Conservation (phyloP, 2,113 vertebrate genomes). For the Antennarius striatus region DNA sequence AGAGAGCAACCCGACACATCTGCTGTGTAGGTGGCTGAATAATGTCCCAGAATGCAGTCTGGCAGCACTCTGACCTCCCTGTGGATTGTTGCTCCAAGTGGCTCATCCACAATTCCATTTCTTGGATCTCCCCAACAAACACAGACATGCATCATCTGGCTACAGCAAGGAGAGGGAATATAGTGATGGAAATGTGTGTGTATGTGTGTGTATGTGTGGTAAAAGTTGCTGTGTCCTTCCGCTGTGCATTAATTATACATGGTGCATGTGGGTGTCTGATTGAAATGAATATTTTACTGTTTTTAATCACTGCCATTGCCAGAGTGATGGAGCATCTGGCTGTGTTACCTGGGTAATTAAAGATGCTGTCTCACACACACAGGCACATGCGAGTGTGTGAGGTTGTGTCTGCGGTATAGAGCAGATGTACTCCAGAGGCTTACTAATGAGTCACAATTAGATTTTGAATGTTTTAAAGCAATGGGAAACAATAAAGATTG, state of each 20-base stretch:
- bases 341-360: conserved; percentile 78
- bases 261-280: conserved; percentile 76
- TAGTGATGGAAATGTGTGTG: conserved; percentile 37
- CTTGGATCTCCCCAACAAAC: conserved; percentile 27
- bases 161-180: conserved; percentile 18
- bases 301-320: conserved; percentile 76
- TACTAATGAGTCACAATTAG: conserved; percentile 67
- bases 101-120: conserved; percentile 50
- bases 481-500: conserved; percentile 10
- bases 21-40: conserved; percentile 73
- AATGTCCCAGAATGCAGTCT: conserved; percentile 67
- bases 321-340: conserved; percentile 76
- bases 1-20: conserved; percentile 61
- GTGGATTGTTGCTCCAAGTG: conserved; percentile 52
- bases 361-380: conserved; percentile 63
- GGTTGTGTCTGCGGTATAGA: conserved; percentile 60
- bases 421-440: conserved; percentile 52
- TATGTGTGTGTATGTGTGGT: conserved; percentile 29
- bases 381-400: conserved; percentile 43
- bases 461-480: conserved; percentile 63
- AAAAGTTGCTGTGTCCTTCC: conserved; percentile 65
- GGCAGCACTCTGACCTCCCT: conserved; percentile 62
- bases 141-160: conserved; percentile 41
- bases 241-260: conserved; percentile 74
- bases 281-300: conserved; percentile 77